These are phyloP conservation scores for Hydrolagus colliei DNA, from an alignment of 2,797 vertebrate species.

Conservation along the genomic window DNA sequence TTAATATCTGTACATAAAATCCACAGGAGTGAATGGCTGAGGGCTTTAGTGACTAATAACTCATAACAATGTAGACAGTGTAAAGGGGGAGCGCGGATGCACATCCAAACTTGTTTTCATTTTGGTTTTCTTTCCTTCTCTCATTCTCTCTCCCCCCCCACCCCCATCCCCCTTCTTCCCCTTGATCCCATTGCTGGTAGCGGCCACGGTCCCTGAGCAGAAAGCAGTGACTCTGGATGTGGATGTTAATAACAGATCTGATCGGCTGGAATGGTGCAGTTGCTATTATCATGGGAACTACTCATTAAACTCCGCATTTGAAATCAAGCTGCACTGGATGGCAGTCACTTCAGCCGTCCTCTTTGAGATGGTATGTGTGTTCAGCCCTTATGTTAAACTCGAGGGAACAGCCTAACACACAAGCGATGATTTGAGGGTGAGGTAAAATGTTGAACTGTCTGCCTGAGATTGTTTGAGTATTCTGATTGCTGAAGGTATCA, in stretches of 20 bases:
- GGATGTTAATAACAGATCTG: slow-evolving; percentile 88
- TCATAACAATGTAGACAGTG: no score
- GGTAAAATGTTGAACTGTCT: no score
- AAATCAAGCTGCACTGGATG: slow-evolving; percentile 98
- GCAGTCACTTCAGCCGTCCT: slow-evolving; percentile 88
- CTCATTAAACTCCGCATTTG: slow-evolving; percentile 81
- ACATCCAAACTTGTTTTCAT: neutral
- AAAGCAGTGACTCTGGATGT: slow-evolving; percentile 89
- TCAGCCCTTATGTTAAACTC: neutral
- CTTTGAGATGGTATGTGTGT: slow-evolving; percentile 83
- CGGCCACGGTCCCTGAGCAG: slow-evolving; percentile 87
- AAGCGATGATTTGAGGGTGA: no score
- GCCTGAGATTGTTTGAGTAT: no score
- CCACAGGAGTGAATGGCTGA: no score
- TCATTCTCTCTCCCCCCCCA: neutral
- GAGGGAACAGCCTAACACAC: no score
- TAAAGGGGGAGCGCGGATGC: no score
- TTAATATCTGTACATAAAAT: no score
- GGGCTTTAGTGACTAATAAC: no score
- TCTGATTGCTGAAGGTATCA: neutral
- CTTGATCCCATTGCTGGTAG: slow-evolving; percentile 48
- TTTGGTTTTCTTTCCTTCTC: neutral
- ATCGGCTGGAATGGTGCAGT: slow-evolving; percentile 91
- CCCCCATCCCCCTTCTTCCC: neutral
- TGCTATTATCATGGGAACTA: slow-evolving; percentile 95